Conservation (phyloP, 2,888 invertebrate genomes). For the Acrobasis consociella region DNA sequence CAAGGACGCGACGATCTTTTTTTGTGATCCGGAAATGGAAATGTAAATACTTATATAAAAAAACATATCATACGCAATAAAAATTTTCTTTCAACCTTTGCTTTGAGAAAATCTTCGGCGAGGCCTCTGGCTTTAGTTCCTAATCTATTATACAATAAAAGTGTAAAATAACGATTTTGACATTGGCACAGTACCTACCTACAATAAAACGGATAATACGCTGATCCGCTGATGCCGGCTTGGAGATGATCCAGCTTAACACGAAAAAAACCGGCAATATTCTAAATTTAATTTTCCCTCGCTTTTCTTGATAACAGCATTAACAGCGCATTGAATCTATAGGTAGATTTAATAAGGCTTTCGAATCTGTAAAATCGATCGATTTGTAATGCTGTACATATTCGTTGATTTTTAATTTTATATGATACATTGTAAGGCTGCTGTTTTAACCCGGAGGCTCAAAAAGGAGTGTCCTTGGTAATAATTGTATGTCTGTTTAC, state of each 20-base stretch:
- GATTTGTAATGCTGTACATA: conserved; percentile 31
- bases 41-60: too few species aligned
- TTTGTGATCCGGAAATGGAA: too few species aligned
- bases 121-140: conserved; percentile 21
- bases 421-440: too few species aligned
- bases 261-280: conserved; percentile 52
- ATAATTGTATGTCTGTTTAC: too few species aligned
- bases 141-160: conserved; percentile 51
- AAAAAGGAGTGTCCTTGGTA: too few species aligned
- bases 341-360: not conserved
- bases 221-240: conserved; percentile 37
- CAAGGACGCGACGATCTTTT: conserved; percentile 34
- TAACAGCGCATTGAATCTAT: too few species aligned
- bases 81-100: not conserved
- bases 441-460: too few species aligned
- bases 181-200: conserved; percentile 52
- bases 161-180: conserved; percentile 68
- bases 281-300: conserved; percentile 58
- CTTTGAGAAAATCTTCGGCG: conserved; percentile 11
- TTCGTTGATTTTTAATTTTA: too few species aligned
- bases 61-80: too few species aligned
- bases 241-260: conserved; percentile 62
- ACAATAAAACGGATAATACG: conserved; percentile 28
- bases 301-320: conserved; percentile 33
- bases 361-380: conserved; percentile 37